Evolutionary conservation across 2,888 invertebrate species (phyloP).

Genomic region (Dryadula phaetusa): DNA sequence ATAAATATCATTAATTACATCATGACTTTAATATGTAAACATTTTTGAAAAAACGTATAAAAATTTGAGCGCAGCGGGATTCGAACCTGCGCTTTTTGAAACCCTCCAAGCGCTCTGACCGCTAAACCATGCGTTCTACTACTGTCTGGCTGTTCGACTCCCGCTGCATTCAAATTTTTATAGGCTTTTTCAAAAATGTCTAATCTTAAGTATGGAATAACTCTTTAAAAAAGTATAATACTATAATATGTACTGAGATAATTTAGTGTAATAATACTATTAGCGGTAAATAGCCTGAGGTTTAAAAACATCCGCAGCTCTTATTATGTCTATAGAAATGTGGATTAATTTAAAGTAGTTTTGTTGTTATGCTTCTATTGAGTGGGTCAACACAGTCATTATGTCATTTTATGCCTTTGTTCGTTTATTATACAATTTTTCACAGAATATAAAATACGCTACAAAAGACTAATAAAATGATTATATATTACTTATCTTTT

Average conservation of each 20-base stretch:
- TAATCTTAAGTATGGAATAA: no score
- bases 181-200: no score
- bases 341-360: conserved; percentile 13
- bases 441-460: not conserved
- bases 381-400: conserved; percentile 8
- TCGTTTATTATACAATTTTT: conserved; percentile 2
- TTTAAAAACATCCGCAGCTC: conserved; percentile 4
- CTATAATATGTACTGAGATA: not conserved
- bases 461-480: not conserved
- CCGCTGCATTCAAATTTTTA: no score
- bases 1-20: not conserved
- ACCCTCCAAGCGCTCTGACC: no score
- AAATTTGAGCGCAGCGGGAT: no score
- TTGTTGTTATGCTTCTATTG: conserved; percentile 2
- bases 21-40: not conserved
- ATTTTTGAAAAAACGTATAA: no score
- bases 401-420: conserved; percentile 15
- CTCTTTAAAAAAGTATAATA: no score
- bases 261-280: conserved; percentile 17
- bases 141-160: no score
- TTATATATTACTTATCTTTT: not conserved
- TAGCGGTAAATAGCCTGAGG: not conserved
- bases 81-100: no score
- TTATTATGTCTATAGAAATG: conserved; percentile 7
- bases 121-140: no score